Percentiles rank a stretch among this genome's conserved stretches.
phyloP scores from a whole-genome alignment of 2,113 vertebrate species.

The Aldabrachelys gigantea region DNA sequence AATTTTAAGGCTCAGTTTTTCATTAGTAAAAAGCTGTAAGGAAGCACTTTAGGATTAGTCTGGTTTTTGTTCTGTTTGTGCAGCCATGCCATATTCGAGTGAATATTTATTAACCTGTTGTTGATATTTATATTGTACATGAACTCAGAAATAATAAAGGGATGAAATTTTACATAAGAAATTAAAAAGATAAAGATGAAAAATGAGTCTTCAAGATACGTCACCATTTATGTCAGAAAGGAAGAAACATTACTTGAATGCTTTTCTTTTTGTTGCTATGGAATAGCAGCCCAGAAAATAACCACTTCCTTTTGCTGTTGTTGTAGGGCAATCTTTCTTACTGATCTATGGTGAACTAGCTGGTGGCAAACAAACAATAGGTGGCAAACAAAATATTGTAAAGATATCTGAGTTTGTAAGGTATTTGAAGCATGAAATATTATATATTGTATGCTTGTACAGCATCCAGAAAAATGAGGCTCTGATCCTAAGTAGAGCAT shows the following conservation, averaged over 20 bases:
- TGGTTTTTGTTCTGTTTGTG: neutral
- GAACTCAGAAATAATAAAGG: neutral
- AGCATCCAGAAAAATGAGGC: neutral
- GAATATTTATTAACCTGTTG: neutral
- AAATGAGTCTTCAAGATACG: neutral
- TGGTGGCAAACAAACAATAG: no score
- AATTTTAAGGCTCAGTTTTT: neutral
- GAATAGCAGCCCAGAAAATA: neutral
- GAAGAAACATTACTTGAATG: neutral
- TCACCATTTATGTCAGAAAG: neutral
- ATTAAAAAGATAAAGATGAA: neutral
- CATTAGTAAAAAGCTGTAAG: neutral
- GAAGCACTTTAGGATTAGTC: neutral
- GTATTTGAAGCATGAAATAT: neutral
- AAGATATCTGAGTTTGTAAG: neutral
- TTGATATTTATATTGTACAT: fast-evolving
- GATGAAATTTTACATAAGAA: neutral
- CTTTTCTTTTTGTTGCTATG: neutral
- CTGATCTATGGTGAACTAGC: no score
- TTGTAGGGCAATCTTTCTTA: neutral
- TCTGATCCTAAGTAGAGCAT: neutral
- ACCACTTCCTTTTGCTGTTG: neutral
- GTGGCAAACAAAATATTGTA: no score
- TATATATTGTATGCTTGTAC: neutral
- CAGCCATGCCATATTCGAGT: fast-evolving